Evolutionary conservation across 92 coral and sea anemone genomes (phyloP).

Genomic region (Bergia puertoricense): DNA sequence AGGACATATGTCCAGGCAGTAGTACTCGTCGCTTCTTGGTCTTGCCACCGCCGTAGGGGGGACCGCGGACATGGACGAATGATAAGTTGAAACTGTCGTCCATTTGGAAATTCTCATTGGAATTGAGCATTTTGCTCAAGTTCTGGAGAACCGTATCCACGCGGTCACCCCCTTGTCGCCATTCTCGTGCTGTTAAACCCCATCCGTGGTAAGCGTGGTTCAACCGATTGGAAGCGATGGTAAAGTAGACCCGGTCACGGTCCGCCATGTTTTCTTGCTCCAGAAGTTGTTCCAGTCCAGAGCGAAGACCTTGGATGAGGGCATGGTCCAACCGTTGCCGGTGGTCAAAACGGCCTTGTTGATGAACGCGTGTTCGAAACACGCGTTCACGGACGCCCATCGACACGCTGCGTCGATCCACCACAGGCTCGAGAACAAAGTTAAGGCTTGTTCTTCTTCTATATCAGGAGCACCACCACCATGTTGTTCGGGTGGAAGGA

Average conservation of each 20-base stretch:
- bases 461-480: no score
- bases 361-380: not conserved
- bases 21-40: not conserved
- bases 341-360: not conserved
- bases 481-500: no score
- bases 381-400: not conserved
- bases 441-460: no score
- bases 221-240: not conserved
- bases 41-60: not conserved
- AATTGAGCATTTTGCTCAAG: not conserved
- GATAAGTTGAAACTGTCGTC: not conserved
- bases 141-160: not conserved
- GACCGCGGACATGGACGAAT: not conserved
- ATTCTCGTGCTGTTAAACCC: not conserved
- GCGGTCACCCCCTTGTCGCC: not conserved
- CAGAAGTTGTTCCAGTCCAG: not conserved
- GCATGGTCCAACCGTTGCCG: not conserved
- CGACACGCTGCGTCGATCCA: not conserved
- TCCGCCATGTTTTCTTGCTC: not conserved
- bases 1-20: not conserved
- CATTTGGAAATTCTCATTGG: not conserved
- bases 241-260: not conserved
- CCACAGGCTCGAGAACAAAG: not conserved
- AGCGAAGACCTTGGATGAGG: not conserved
- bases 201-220: not conserved